Conservation (phyloP, 2,113 vertebrate genomes). For the Entelurus aequoreus region DNA sequence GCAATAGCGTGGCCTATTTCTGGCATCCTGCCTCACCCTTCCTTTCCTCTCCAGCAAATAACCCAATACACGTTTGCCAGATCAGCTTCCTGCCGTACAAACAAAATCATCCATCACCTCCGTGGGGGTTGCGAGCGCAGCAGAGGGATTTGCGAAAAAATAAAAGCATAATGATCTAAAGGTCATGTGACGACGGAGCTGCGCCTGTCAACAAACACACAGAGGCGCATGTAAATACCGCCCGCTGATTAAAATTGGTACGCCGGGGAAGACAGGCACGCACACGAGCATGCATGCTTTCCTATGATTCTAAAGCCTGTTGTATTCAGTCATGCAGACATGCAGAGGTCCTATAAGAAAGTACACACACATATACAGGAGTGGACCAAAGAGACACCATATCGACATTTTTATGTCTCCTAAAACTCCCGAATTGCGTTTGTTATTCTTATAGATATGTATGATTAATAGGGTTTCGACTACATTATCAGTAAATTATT, state of each 20-base stretch:
- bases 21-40: not conserved
- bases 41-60: not conserved
- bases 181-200: conserved; percentile 35
- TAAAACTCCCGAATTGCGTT: no score
- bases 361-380: conserved; percentile 3
- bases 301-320: conserved; percentile 9
- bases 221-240: conserved; percentile 3
- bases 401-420: not conserved
- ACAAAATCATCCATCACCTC: conserved; percentile 34
- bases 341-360: conserved; percentile 3
- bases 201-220: conserved; percentile 29
- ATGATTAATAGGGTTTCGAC: no score
- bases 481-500: no score
- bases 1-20: conserved; percentile 1
- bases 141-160: conserved; percentile 16
- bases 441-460: no score
- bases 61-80: conserved; percentile 13
- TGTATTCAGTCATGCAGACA: conserved; percentile 21
- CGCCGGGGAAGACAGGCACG: conserved; percentile 8
- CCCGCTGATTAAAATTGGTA: conserved; percentile 13
- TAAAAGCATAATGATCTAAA: conserved; percentile 45
- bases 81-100: conserved; percentile 15
- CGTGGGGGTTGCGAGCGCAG: conserved; percentile 2
- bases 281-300: conserved; percentile 3
- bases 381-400: not conserved